phyloP scores from a whole-genome alignment of 92 coral and sea anemone species.

The Diadumene lineata region DNA sequence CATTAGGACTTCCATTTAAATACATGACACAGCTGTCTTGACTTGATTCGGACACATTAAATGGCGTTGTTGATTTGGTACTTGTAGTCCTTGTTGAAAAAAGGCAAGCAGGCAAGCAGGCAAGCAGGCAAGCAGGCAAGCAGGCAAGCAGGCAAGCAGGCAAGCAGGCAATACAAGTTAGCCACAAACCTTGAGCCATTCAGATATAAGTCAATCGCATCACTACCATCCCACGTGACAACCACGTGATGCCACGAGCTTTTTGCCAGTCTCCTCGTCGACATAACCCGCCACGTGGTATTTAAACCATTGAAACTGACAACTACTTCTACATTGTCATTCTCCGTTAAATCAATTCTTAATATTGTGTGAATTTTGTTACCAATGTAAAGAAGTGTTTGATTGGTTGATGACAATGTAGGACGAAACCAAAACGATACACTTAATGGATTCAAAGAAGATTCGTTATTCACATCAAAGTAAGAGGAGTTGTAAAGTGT shows the following conservation, averaged over 20 bases:
- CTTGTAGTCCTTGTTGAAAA: not conserved
- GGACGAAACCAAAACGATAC: constrained; percentile 24
- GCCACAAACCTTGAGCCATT: constrained; percentile 29
- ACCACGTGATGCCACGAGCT: constrained; percentile 41
- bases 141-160: not conserved
- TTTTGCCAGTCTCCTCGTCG: not conserved
- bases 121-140: not conserved
- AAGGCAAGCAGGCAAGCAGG: not conserved
- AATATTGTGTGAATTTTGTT: constrained; percentile 7
- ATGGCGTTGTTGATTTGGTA: constrained; percentile 2
- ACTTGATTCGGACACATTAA: not conserved
- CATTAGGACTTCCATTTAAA: not conserved
- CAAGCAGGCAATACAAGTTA: not conserved
- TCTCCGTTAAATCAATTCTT: constrained; percentile 1
- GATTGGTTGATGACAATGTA: not conserved
- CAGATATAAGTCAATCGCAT: constrained; percentile 21
- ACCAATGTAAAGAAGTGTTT: constrained; percentile 18
- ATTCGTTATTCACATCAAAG: constrained; percentile 3
- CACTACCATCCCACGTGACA: constrained; percentile 23
- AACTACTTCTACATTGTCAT: not conserved
- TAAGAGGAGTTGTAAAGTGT: constrained; percentile 10
- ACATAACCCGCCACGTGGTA: not conserved
- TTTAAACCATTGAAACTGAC: constrained; percentile 2
- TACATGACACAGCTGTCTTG: constrained; percentile 8
- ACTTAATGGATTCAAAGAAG: constrained; percentile 10